These are phyloP conservation scores for Aethina tumida DNA, from an alignment of 1,140 invertebrate species.

Conservation along the genomic window DNA sequence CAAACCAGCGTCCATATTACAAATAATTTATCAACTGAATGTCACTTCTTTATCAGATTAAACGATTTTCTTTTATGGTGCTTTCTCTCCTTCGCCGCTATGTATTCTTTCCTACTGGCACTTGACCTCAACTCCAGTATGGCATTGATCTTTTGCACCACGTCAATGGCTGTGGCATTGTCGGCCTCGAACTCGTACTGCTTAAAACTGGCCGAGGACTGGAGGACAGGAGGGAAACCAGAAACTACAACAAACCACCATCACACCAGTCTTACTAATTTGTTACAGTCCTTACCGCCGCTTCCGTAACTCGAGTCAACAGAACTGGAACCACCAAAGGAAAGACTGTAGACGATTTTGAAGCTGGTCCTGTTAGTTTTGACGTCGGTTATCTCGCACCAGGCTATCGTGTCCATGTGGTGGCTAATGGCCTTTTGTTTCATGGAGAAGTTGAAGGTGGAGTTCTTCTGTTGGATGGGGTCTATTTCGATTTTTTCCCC, in stretches of 20 bases:
- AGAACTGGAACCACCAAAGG: slow-evolving; percentile 14
- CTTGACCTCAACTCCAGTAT: slow-evolving; percentile 76
- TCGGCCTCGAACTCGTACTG: slow-evolving; percentile 82
- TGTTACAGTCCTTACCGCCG: no score
- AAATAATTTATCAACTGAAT: no score
- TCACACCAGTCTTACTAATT: background rate
- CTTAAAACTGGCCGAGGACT: slow-evolving; percentile 57
- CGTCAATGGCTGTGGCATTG: slow-evolving; percentile 60
- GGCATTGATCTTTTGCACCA: slow-evolving; percentile 78
- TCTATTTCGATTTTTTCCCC: slow-evolving; percentile 88
- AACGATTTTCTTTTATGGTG: slow-evolving; percentile 37
- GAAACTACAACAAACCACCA: slow-evolving; percentile 23
- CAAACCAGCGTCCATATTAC: no score
- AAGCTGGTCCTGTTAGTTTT: slow-evolving; percentile 53
- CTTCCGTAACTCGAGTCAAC: slow-evolving; percentile 5
- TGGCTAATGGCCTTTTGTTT: slow-evolving; percentile 61
- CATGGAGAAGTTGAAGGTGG: slow-evolving; percentile 62
- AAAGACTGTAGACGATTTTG: slow-evolving; percentile 46
- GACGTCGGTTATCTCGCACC: slow-evolving; percentile 69
- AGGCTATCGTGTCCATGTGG: slow-evolving; percentile 75
- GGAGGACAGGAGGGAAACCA: slow-evolving; percentile 35
- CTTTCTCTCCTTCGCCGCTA: slow-evolving; percentile 51
- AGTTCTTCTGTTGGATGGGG: slow-evolving; percentile 59
- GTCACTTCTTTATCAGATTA: no score
- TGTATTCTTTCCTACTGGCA: slow-evolving; percentile 66